Evolutionary conservation across 2,888 invertebrate genomes (phyloP).

Genomic region (Erebia aethiops): DNA sequence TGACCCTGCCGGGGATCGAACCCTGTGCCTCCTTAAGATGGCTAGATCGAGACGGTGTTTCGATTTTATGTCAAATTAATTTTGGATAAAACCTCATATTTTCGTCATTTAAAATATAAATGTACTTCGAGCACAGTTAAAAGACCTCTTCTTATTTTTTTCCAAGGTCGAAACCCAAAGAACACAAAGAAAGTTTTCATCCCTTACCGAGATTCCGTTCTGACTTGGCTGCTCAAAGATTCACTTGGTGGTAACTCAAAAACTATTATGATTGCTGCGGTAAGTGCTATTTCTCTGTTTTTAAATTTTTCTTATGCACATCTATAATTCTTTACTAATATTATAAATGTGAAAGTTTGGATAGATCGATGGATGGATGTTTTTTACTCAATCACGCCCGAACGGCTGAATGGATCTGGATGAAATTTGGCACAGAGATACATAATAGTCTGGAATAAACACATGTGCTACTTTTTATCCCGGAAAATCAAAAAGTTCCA

Average conservation of each 20-base stretch:
- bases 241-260: constrained; percentile 95
- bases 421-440: too few relatives aligned
- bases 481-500: too few relatives aligned
- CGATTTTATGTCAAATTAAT: not conserved
- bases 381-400: too few relatives aligned
- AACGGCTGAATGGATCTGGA: too few relatives aligned
- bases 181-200: constrained; percentile 86
- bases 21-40: too few relatives aligned
- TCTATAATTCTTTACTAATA: too few relatives aligned
- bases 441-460: too few relatives aligned
- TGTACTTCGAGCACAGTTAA: not conserved
- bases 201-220: constrained; percentile 93
- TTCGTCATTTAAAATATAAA: not conserved
- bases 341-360: too few relatives aligned
- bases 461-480: too few relatives aligned
- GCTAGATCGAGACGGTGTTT: too few relatives aligned
- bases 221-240: constrained; percentile 94
- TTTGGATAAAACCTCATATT: not conserved
- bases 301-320: not conserved
- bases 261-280: constrained; percentile 95
- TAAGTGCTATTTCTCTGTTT: constrained; percentile 52
- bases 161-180: constrained; percentile 64
- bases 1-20: too few relatives aligned
- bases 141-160: not conserved
- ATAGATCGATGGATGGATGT: too few relatives aligned